These are phyloP conservation scores for Ectemnius cavifrons DNA, from an alignment of 2,888 invertebrate genomes.

Conservation along the genomic window DNA sequence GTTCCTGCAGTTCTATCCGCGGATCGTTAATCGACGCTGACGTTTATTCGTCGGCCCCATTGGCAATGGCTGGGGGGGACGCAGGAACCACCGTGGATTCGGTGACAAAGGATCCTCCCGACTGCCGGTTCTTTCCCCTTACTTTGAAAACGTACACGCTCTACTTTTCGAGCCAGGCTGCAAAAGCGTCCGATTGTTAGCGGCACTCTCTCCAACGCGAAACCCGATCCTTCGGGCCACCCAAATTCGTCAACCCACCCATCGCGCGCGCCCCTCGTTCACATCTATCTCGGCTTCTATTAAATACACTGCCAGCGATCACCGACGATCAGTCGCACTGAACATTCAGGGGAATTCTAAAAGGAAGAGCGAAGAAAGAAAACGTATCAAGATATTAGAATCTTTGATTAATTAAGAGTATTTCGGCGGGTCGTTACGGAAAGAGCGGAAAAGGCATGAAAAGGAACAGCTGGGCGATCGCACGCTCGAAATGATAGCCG, in stretches of 20 bases:
- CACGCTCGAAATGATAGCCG: no score
- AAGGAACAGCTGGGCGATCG: no score
- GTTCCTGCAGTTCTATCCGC: not conserved
- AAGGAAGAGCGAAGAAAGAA: no score
- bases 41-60: not conserved
- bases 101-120: constrained; percentile 46
- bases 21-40: constrained; percentile 37
- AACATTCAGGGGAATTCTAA: no score
- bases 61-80: not conserved
- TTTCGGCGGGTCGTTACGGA: no score
- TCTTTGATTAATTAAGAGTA: no score
- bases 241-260: not conserved
- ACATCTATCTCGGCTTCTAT: no score
- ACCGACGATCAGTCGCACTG: no score
- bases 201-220: constrained; percentile 1
- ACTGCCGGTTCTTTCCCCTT: constrained; percentile 31
- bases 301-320: no score
- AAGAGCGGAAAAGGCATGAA: no score
- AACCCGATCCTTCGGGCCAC: not conserved
- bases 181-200: constrained; percentile 27
- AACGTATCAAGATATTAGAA: no score
- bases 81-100: constrained; percentile 28
- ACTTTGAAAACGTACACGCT: constrained; percentile 54
- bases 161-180: constrained; percentile 29
- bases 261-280: no score